Conservation (phyloP, 2,797 vertebrate genomes). For the Erithacus rubecula region DNA sequence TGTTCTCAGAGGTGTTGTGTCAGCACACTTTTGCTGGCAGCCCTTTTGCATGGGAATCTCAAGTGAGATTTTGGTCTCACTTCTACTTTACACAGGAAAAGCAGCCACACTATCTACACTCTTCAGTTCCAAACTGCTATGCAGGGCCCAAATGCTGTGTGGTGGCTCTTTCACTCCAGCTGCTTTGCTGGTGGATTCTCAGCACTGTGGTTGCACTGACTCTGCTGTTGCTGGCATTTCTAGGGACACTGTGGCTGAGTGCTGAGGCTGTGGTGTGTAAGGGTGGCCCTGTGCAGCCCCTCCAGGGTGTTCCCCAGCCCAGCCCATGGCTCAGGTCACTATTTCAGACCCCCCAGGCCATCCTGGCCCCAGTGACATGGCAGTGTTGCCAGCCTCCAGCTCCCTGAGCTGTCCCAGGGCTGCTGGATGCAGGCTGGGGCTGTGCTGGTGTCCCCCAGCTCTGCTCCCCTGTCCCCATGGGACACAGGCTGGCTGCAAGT, state of each 20-base stretch:
- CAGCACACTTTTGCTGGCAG: background rate
- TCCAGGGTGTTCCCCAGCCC: rapidly evolving
- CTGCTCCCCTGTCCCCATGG: background rate
- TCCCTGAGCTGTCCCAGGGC: background rate
- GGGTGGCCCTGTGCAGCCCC: background rate
- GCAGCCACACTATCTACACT: background rate
- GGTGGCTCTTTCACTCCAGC: background rate
- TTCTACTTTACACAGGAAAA: background rate
- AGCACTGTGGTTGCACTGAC: background rate
- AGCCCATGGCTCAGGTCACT: background rate
- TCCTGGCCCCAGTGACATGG: rapidly evolving
- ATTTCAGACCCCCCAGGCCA: background rate
- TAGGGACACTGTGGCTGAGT: background rate
- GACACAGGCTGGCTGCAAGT: background rate
- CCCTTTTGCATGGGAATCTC: background rate
- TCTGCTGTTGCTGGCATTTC: rapidly evolving
- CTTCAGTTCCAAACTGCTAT: background rate
- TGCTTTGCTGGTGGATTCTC: background rate
- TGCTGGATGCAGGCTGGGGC: background rate
- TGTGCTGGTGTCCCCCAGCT: background rate
- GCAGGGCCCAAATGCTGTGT: background rate
- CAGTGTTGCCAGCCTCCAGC: background rate
- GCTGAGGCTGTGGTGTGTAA: too few relatives aligned
- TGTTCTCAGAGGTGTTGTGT: background rate
- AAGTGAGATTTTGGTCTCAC: background rate